Percentiles rank a stretch among this genome's conserved stretches.
Conservation (phyloP, 1,140 invertebrate species). For the Onthophagus taurus region DNA sequence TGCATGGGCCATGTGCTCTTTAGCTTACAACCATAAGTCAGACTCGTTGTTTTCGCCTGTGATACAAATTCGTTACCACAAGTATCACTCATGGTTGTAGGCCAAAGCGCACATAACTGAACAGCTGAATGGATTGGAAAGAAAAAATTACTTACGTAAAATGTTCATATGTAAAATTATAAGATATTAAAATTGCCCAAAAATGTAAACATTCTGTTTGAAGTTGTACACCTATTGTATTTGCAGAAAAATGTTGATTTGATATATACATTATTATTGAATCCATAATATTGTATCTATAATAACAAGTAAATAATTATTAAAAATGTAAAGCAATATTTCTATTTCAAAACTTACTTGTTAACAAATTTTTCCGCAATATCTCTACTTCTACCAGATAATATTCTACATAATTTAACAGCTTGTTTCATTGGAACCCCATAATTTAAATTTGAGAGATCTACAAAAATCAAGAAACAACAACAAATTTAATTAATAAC, state of each 20-base stretch:
- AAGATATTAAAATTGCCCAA: slow-evolving; percentile 39
- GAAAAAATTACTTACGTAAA: slow-evolving; percentile 25
- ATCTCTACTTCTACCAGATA: slow-evolving; percentile 39
- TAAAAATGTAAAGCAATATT: slow-evolving; percentile 7
- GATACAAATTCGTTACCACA: too few species aligned
- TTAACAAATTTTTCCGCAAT: slow-evolving; percentile 30
- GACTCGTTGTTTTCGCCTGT: too few species aligned
- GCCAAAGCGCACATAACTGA: too few species aligned
- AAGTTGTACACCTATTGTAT: slow-evolving; percentile 43
- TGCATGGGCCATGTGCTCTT: too few species aligned
- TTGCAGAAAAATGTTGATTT: slow-evolving; percentile 38
- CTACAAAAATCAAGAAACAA: slow-evolving; percentile 10
- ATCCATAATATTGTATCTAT: slow-evolving; percentile 41
- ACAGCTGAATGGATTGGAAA: too few species aligned
- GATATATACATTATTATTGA: slow-evolving; percentile 40
- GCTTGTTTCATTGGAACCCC: slow-evolving; percentile 41
- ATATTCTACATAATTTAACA: slow-evolving; percentile 43
- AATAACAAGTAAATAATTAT: slow-evolving; percentile 27
- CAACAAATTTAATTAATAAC: background rate
- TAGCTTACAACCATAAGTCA: too few species aligned
- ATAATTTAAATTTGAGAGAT: slow-evolving; percentile 20
- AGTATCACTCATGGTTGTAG: too few species aligned
- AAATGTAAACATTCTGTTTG: slow-evolving; percentile 50
- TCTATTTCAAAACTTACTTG: slow-evolving; percentile 22
- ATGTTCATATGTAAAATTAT: slow-evolving; percentile 36